Evolutionary conservation across 2,113 vertebrate species (phyloP), one percentile per base, ranked within the genome.

Genomic region (Gavia stellata): DNA sequence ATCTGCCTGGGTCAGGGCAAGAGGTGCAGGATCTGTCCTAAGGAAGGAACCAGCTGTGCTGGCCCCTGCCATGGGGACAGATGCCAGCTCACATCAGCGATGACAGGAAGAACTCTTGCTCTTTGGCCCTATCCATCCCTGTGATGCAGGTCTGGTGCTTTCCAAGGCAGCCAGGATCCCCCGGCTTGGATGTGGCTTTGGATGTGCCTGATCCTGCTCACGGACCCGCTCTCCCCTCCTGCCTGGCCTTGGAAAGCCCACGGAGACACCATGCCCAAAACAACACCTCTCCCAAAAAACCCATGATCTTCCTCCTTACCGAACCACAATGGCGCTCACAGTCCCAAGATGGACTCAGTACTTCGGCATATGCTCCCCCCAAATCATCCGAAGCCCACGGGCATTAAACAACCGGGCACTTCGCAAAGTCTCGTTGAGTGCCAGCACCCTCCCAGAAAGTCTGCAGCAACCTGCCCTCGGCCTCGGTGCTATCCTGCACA

Each of bases 401-500:
- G 33, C 3, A 1, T 7, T 9, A 14, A 74, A 53, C 24, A 14
- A 15, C 6, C 0, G 0, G 14, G 10, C 20, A 11, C 62, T 28
- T 26, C 0, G 1, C 38, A 7, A 34, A 49, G 73, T 26, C 20
- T 24, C 23, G 0, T 1, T 1, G 4, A 56, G 42, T 0, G 1
- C 11, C 70, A 53, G 25, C 63, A 44, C 1, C 70, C 33, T 45
- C 58, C 72, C 50, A 5, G 5, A 55, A 72, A 5, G 2, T 6
- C 72, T 7, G 24, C 70, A 26, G 52, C 45, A 67, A 16, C 50
- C n/a, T 21, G 10, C 28, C 73, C 77, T 44, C 4, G 7, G 1
- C 24, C 62, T 70, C 0, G 3, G 9, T 9, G 25, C 34, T 40
- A 20, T 28, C 59, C 65, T 31, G 5, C 16, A 18, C 25, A 3